Evolutionary conservation across 2,888 invertebrate species (phyloP).

Genomic region (Chalcosyrphus nemorum): DNA sequence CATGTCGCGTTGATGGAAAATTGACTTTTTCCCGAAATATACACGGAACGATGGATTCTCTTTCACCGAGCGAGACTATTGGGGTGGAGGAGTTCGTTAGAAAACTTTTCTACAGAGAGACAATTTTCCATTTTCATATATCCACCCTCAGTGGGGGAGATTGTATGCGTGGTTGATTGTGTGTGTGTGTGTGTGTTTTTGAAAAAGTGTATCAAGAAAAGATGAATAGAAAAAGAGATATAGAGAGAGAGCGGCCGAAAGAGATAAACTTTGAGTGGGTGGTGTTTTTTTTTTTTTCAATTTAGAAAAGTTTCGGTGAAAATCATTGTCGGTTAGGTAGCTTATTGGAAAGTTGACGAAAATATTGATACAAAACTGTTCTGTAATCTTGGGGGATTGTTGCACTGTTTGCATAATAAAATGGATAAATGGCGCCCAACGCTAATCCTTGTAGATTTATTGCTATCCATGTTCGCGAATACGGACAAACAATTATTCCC

Average conservation of each 20-base stretch:
- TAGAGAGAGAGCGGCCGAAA: constrained; percentile 30
- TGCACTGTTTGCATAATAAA: no score
- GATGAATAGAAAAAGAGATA: neutral
- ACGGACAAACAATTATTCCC: no score
- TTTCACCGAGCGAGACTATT: constrained; percentile 61
- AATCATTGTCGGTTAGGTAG: constrained; percentile 20
- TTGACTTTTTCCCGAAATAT: constrained; percentile 75
- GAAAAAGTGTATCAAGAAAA: constrained; percentile 51
- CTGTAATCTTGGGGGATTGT: neutral
- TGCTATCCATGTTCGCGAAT: no score
- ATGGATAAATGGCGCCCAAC: no score
- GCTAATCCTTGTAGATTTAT: no score
- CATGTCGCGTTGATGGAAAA: constrained; percentile 76
- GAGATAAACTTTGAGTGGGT: constrained; percentile 60
- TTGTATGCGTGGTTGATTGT: neutral
- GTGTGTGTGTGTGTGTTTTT: constrained; percentile 6
- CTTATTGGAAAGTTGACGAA: neutral
- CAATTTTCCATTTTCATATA: constrained; percentile 57
- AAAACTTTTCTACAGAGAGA: constrained; percentile 58
- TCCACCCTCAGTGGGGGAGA: constrained; percentile 50
- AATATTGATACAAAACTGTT: neutral
- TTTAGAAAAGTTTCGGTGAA: neutral
- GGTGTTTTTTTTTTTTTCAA: constrained; percentile 5
- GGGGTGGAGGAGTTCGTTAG: constrained; percentile 69
- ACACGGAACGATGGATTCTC: constrained; percentile 69